Evolutionary conservation across 2,113 vertebrate genomes (phyloP).

Genomic region (Ophiodon elongatus): DNA sequence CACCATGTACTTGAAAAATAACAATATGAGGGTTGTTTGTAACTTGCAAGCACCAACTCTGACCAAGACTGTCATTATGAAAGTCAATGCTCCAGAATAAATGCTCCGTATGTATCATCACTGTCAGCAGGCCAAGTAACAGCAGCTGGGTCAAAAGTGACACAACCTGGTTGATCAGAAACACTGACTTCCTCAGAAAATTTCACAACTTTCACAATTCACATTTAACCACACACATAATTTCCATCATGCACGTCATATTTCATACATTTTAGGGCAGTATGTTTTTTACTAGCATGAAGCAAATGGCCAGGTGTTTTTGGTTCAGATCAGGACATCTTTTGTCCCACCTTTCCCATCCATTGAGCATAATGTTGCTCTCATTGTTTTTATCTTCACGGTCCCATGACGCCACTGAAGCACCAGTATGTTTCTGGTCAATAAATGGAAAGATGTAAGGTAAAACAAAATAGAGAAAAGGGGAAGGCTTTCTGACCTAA

Average conservation of each 20-base stretch:
- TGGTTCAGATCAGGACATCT: not conserved
- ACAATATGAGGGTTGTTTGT: not conserved
- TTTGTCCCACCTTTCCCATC: not conserved
- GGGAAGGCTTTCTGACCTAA: not conserved
- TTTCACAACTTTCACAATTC: not conserved
- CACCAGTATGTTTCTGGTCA: not conserved
- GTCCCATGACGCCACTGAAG: not conserved
- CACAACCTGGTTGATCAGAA: conserved; percentile 19
- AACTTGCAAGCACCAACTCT: not conserved
- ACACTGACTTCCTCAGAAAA: conserved; percentile 2
- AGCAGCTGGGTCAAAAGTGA: not conserved
- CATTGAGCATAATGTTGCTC: not conserved
- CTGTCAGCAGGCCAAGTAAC: not conserved
- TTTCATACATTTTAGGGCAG: not conserved
- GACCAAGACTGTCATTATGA: not conserved
- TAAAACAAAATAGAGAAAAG: not conserved
- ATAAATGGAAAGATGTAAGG: not conserved
- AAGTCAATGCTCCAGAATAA: not conserved
- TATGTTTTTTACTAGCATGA: not conserved
- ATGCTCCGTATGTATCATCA: not conserved
- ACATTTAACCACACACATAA: not conserved
- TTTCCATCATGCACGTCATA: not conserved
- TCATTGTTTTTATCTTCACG: not conserved
- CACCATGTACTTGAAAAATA: not conserved
- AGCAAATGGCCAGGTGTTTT: not conserved